phyloP scores from a whole-genome alignment of 1,140 invertebrate species.

The Anagrus nilaparvatae region DNA sequence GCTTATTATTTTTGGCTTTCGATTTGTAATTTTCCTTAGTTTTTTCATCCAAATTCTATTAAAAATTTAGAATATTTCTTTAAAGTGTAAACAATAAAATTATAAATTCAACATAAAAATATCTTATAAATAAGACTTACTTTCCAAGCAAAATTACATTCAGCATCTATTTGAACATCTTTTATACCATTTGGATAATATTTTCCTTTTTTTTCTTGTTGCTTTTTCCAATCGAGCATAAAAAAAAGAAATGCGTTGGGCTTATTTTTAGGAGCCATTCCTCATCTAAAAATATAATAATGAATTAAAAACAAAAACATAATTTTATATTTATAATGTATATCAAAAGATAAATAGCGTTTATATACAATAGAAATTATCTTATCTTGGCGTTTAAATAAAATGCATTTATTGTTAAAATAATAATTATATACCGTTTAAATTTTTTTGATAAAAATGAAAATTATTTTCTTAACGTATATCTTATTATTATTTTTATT shows the following conservation, averaged over 20 bases:
- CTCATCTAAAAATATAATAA: too few species aligned
- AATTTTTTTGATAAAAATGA: too few species aligned
- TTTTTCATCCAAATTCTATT: conserved; percentile 4
- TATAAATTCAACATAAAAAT: not conserved
- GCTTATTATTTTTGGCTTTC: conserved; percentile 3
- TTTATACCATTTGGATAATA: conserved; percentile 30
- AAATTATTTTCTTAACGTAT: too few species aligned
- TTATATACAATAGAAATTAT: too few species aligned
- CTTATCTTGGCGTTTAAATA: too few species aligned
- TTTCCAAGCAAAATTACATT: conserved; percentile 23
- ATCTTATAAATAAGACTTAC: conserved; percentile 9
- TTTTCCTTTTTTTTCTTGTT: conserved; percentile 32
- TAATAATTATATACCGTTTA: too few species aligned
- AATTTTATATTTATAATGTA: too few species aligned
- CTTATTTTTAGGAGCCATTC: too few species aligned
- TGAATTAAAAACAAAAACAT: too few species aligned
- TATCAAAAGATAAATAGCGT: too few species aligned
- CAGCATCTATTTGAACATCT: conserved; percentile 26
- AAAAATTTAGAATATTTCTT: not conserved
- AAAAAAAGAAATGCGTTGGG: conserved; percentile 38
- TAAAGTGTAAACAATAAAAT: not conserved
- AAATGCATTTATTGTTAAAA: too few species aligned
- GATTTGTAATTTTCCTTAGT: conserved; percentile 3
- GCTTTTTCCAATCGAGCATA: conserved; percentile 36
- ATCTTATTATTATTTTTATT: too few species aligned